These are phyloP conservation scores for Malurus leucopterus DNA, from an alignment of 2,797 vertebrate genomes.

Conservation along the genomic window DNA sequence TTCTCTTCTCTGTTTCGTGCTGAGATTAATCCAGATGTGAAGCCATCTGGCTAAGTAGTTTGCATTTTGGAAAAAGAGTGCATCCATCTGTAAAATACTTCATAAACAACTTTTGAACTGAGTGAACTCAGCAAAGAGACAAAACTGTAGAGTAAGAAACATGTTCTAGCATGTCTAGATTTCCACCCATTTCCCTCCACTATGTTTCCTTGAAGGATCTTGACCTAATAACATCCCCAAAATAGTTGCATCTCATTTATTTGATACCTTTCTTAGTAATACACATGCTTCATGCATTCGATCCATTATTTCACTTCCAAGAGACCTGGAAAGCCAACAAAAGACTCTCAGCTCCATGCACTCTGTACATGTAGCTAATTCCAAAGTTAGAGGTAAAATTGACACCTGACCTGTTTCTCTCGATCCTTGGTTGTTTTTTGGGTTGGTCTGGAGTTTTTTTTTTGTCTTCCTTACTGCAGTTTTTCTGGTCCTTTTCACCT, in stretches of 20 bases:
- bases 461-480: not conserved
- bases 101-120: not conserved
- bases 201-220: not conserved
- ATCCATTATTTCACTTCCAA: not conserved
- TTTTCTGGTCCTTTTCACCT: not conserved
- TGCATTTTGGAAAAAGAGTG: slow-evolving; percentile 14
- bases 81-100: slow-evolving; percentile 34
- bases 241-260: not conserved
- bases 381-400: not conserved
- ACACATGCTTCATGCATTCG: not conserved
- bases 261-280: not conserved
- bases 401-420: not conserved
- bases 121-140: not conserved
- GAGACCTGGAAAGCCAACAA: not conserved
- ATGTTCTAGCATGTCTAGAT: not conserved
- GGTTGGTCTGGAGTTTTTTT: not conserved
- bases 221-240: not conserved
- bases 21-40: slow-evolving; percentile 52
- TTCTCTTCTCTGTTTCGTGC: not conserved
- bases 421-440: not conserved
- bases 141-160: not conserved
- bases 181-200: not conserved
- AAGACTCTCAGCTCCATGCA: not conserved
- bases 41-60: slow-evolving; percentile 36
- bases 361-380: not conserved